Base-by-base conservation (phyloP, 2,113 vertebrate species). In the Pteruthius melanotis region DNA sequence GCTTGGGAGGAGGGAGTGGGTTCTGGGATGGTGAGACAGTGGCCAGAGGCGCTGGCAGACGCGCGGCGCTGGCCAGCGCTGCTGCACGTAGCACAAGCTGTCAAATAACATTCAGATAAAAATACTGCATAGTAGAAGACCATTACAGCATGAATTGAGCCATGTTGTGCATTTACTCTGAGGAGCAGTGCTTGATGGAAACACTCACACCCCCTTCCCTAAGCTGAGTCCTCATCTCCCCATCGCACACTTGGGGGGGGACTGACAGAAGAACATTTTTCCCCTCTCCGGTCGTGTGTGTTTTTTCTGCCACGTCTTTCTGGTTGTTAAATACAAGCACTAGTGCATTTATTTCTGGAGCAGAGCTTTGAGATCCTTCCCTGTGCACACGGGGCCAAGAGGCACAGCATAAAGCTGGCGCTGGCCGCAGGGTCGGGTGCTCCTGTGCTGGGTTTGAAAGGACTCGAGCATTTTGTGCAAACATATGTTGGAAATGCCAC, bases 211-310 rank as follows among this genome's bases (percentile, higher is more conserved):
- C 40, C 22, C 44, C 22, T 37, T 91, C 37, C 68, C 18, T 12
- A 0, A 0, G 0, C 66, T 7, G 1, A 61, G 33, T 21, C 40
- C 74, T 87, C 4, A 0, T 57, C 50, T 87, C 44, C 53, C 40
- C 61, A 1, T 45, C 1, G 0, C 74, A 20, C 8, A 3, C 15
- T 49, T 13, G n/a, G 44, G 6, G 24, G 6, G 8, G 15, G 5
- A 31, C 44, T 53, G 56, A 15, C 3, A 37, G 33, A 31, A 16
- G 42, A 65, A 1, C 19, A 20, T 40, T 54, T 54, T 27, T 27
- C n/a, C 15, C 44, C 28, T 76, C 1, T 0, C 15, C 44, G 35
- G 12, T 39, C 26, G 0, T 2, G 3, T 26, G 35, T 6, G 1
- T 28, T 84, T 84, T 93, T 89, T 75, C 60, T 79, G 8, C 40